These are phyloP conservation scores for Tauraco hartlaubi DNA, from an alignment of 2,797 vertebrate species.

Conservation along the genomic window DNA sequence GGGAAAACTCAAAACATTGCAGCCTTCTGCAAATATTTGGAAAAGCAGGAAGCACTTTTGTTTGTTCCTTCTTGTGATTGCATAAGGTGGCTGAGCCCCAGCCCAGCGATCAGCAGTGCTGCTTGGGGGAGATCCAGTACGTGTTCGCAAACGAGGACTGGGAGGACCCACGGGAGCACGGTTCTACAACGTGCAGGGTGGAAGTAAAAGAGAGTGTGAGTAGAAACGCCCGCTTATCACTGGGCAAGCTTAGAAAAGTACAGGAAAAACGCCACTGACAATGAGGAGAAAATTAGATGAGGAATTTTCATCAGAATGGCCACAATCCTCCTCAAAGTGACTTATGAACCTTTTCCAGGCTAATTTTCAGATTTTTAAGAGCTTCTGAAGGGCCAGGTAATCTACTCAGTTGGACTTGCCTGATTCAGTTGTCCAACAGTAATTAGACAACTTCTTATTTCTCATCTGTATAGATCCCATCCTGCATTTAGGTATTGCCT, in stretches of 20 bases:
- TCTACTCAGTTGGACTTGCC: background rate
- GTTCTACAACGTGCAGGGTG: background rate
- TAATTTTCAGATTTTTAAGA: background rate
- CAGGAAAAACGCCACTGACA: background rate
- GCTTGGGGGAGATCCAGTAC: background rate
- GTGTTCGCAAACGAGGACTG: accelerated
- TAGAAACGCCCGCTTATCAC: background rate
- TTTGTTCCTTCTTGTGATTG: background rate
- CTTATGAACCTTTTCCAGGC: background rate
- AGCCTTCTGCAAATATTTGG: background rate
- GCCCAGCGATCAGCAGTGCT: accelerated
- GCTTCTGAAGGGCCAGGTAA: background rate
- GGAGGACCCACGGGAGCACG: background rate
- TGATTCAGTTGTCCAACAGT: background rate
- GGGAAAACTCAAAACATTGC: background rate
- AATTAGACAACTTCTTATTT: background rate
- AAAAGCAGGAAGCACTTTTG: background rate
- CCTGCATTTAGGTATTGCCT: background rate
- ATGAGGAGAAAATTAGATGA: background rate
- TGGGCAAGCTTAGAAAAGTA: background rate
- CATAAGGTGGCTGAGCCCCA: accelerated
- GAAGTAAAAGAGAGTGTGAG: background rate
- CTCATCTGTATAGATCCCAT: background rate
- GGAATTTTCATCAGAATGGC: background rate
- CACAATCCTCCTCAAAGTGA: background rate